phyloP scores from a whole-genome alignment of 2,888 invertebrate genomes.

The Psococerastis gibbosa region DNA sequence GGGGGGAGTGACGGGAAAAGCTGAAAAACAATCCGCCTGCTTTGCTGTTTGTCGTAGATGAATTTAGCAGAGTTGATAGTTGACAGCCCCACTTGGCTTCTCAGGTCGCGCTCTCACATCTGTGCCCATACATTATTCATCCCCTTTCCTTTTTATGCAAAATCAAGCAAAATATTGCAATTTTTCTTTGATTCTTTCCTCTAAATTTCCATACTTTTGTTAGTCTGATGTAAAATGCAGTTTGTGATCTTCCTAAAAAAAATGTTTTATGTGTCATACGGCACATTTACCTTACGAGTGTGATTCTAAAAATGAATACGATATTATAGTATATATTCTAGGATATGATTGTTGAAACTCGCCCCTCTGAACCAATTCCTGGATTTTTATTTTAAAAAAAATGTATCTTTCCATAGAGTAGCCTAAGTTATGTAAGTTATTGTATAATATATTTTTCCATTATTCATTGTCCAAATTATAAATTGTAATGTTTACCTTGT shows the following conservation, averaged over 20 bases:
- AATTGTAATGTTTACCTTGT: too few relatives aligned
- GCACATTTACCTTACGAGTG: too few relatives aligned
- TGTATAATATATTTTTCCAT: too few relatives aligned
- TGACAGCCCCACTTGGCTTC: too few relatives aligned
- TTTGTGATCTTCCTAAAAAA: slow-evolving; percentile 64
- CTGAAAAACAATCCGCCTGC: background rate
- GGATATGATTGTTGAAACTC: too few relatives aligned
- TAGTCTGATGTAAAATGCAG: slow-evolving; percentile 62
- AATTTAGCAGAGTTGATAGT: background rate
- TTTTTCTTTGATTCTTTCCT: background rate
- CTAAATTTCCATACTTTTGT: slow-evolving; percentile 51
- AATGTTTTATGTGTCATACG: slow-evolving; percentile 76
- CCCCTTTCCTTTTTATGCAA: background rate
- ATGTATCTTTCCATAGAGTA: too few relatives aligned
- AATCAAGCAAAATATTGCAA: background rate
- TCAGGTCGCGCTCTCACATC: background rate
- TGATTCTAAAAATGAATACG: too few relatives aligned
- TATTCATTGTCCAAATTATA: too few relatives aligned
- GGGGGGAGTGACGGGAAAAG: background rate
- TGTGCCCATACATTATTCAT: background rate
- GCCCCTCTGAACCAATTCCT: too few relatives aligned
- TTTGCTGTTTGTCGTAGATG: background rate
- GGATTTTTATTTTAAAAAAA: too few relatives aligned
- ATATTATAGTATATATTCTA: too few relatives aligned
- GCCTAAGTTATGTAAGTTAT: too few relatives aligned